Base-by-base conservation (phyloP, 2,888 invertebrate species). In the Tiliacea aurago region DNA sequence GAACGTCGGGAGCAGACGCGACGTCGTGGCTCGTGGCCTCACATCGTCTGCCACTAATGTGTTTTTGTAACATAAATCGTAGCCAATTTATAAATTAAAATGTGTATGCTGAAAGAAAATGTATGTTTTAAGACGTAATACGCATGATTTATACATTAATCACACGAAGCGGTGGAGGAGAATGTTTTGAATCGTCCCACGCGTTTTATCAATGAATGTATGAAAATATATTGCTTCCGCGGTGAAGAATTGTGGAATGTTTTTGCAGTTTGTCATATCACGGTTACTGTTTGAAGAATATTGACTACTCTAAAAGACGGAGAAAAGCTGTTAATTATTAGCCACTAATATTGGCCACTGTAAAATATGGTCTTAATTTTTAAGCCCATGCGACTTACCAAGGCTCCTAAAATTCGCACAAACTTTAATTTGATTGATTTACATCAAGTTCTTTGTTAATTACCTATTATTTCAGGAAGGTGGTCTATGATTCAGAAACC, bases 31-130 rank as follows among this genome's bases (percentile, higher is more conserved):
- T 51, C 66, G 64, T 47, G 66, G 66, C 72, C 72, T 70, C 10
- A 55, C 58, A 68, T 81, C 65, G 51, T 49, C 62, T 41, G 15
- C 68, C 45, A 20, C n/a, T 69, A 81, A 77, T 70, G 65, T 72
- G 81, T 81, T 80, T 80, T 81, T 66, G 68, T 71, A 74, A 71
- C 82, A 74, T 78, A 82, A 65, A 82, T 81, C 74, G 61, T 71
- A 55, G 70, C 70, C 82, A 74, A 82, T 78, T 78, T 78, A 82
- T 81, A 78, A 82, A 81, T 81, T 70, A 78, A 82, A 78, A 82
- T 74, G 59, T 69, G 18, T 71, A 55, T 55, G 51, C 13, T 74
- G 70, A 78, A 74, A 73, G 68, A 73, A 78, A 71, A 78, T 70
- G 28, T 67, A 49, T 78, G 82, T 81, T 73, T 55, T 49, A 37